These are phyloP conservation scores for Aythya baeri DNA, from an alignment of 2,113 vertebrate genomes.

Conservation along the genomic window DNA sequence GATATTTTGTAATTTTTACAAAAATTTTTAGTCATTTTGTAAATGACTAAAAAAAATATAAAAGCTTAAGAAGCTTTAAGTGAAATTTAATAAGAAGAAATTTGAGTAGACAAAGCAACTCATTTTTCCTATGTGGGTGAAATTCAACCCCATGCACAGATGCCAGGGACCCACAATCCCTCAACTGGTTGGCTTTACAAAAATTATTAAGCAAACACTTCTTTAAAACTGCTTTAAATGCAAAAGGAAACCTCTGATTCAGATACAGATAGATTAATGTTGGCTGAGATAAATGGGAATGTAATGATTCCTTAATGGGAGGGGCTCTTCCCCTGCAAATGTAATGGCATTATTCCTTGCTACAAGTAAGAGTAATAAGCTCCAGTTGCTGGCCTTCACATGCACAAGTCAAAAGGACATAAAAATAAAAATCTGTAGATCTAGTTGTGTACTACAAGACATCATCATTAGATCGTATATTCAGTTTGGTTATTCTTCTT, in stretches of 20 bases:
- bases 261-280: background rate
- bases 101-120: background rate
- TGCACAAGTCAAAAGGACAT: background rate
- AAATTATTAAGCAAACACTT: background rate
- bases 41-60: background rate
- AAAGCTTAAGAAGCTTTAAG: background rate
- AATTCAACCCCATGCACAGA: background rate
- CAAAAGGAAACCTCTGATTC: slow-evolving; percentile 1
- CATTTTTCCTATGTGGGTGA: background rate
- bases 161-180: background rate
- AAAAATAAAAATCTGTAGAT: background rate
- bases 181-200: background rate
- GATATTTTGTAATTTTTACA: background rate
- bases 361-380: background rate
- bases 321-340: background rate
- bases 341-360: background rate
- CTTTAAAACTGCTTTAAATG: background rate
- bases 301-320: background rate
- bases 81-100: too few species aligned
- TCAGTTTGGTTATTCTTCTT: background rate
- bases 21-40: too few species aligned
- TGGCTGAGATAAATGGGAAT: background rate
- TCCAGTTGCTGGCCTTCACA: background rate
- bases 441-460: background rate
- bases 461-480: background rate